phyloP scores from a whole-genome alignment of 2,797 vertebrate species.

The Acanthurus leucopareius region DNA sequence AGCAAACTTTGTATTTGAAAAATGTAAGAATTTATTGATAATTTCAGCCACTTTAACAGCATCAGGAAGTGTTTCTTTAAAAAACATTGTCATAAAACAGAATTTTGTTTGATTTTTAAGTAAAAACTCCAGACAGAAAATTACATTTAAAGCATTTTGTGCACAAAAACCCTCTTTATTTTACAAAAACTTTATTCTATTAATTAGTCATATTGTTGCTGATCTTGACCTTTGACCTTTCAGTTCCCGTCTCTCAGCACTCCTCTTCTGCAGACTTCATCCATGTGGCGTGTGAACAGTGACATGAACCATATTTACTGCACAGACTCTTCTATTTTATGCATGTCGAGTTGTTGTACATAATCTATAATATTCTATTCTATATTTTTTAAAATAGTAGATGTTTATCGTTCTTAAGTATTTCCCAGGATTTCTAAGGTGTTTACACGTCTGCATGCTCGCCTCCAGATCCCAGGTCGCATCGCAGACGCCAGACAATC shows the following conservation, averaged over 20 bases:
- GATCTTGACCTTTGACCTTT: background rate
- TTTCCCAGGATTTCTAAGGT: conserved; percentile 48
- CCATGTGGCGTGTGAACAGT: conserved; percentile 29
- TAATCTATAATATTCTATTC: conserved; percentile 54
- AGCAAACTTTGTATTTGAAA: no score
- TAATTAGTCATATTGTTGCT: background rate
- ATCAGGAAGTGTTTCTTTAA: no score
- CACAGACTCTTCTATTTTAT: conserved; percentile 64
- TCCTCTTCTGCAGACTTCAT: conserved; percentile 37
- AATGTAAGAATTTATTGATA: no score
- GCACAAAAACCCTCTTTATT: background rate
- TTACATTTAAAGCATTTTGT: background rate
- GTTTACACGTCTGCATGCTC: conserved; percentile 68
- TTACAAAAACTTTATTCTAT: background rate
- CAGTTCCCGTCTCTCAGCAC: conserved; percentile 25
- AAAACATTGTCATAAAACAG: no score
- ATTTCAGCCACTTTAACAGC: no score
- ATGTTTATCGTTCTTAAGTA: conserved; percentile 50
- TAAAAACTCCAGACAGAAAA: background rate
- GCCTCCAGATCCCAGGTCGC: conserved; percentile 27
- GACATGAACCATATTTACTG: conserved; percentile 47
- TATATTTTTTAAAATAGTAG: conserved; percentile 70
- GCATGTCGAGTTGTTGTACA: conserved; percentile 75
- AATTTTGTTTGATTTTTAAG: no score
- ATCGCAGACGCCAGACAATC: conserved; percentile 57